Conservation (phyloP, 2,888 invertebrate genomes). For the Tetrapedia diversipes region DNA sequence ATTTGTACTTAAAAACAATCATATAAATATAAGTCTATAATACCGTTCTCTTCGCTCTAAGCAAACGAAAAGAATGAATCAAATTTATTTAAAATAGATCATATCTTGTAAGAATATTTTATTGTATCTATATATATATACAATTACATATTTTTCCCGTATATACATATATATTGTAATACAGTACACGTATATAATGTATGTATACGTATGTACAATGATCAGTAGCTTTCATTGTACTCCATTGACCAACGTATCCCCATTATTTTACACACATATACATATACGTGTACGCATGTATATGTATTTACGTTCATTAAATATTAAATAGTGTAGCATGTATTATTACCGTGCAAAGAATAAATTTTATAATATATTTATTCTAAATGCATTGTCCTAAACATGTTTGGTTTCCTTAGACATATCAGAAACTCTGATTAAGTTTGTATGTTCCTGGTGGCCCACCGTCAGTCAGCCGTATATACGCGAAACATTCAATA, state of each 20-base stretch:
- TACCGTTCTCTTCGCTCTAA: constrained; percentile 30
- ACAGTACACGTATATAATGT: constrained; percentile 61
- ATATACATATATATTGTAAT: constrained; percentile 65
- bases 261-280: constrained; percentile 51
- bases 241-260: constrained; percentile 56
- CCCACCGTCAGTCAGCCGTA: neutral
- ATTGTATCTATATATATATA: constrained; percentile 73
- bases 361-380: constrained; percentile 76
- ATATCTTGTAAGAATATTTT: constrained; percentile 77
- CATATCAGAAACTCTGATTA: constrained; percentile 40
- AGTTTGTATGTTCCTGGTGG: constrained; percentile 28
- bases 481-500: constrained; percentile 33
- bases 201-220: constrained; percentile 60
- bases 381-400: constrained; percentile 62
- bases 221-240: constrained; percentile 53
- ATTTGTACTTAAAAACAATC: constrained; percentile 62
- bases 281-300: constrained; percentile 40
- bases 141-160: constrained; percentile 62
- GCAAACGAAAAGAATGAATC: constrained; percentile 37
- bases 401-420: constrained; percentile 38
- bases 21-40: constrained; percentile 35
- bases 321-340: constrained; percentile 71
- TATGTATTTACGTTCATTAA: constrained; percentile 59
- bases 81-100: constrained; percentile 48
- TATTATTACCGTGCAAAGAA: constrained; percentile 73